Conservation (phyloP, 2,113 vertebrate species). For the Passer domesticus region DNA sequence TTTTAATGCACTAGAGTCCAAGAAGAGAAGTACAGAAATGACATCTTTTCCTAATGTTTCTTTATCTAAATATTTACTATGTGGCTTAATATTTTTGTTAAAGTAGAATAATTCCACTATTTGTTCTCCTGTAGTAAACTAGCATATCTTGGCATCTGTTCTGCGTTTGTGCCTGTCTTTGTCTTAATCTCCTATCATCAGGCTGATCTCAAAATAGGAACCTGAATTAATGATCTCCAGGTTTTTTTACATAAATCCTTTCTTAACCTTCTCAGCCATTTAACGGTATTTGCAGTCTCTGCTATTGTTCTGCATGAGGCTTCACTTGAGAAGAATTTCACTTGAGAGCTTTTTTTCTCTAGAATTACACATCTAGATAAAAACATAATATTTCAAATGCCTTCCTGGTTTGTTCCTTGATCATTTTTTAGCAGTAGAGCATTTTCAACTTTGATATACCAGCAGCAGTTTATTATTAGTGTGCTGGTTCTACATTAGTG, state of each 20-base stretch:
- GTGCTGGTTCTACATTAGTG: neutral
- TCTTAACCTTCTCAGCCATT: conserved; percentile 26
- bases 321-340: neutral
- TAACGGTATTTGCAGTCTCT: neutral
- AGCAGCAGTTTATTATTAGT: neutral
- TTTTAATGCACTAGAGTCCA: neutral
- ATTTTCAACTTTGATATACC: neutral
- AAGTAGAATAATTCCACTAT: neutral
- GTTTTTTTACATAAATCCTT: conserved; percentile 6
- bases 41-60: neutral
- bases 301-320: neutral
- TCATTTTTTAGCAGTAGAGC: neutral
- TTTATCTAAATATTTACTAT: neutral
- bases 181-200: neutral
- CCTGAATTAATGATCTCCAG: neutral
- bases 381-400: neutral
- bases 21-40: neutral
- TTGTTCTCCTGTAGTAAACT: neutral
- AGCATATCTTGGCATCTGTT: neutral
- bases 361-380: neutral
- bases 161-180: neutral
- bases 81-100: neutral
- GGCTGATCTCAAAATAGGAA: conserved; percentile 40
- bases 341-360: neutral
- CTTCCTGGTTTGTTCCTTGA: neutral